phyloP scores from a whole-genome alignment of 2,113 vertebrate species.

The Tretioscincus oriximinensis region DNA sequence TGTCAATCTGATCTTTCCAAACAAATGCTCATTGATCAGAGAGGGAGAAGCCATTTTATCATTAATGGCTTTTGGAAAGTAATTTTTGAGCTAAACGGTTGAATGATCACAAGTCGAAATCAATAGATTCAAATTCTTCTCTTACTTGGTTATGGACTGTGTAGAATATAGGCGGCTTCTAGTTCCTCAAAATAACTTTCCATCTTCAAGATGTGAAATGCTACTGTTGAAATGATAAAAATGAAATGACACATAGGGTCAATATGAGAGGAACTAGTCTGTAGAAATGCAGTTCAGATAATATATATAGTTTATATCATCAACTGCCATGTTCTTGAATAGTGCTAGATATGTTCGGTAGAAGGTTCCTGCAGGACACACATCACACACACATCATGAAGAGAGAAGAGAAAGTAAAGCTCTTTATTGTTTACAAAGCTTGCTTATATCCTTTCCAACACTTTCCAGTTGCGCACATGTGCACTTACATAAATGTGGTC shows the following conservation, averaged over 20 bases:
- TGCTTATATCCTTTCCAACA: too few relatives aligned
- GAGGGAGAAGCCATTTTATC: neutral
- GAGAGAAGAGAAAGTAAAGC: too few relatives aligned
- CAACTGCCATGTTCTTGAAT: neutral
- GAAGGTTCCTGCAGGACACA: too few relatives aligned
- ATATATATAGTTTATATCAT: neutral
- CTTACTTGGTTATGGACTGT: neutral
- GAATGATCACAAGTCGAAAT: neutral
- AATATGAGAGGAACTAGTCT: neutral
- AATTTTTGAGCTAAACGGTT: neutral
- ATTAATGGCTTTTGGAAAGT: neutral
- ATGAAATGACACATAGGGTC: neutral
- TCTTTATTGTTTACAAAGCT: too few relatives aligned
- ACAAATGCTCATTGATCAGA: neutral
- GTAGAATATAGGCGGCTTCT: neutral
- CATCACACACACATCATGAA: too few relatives aligned
- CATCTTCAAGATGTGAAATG: neutral
- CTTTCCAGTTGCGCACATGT: too few relatives aligned
- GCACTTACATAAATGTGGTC: too few relatives aligned
- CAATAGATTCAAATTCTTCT: neutral
- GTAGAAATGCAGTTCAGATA: neutral
- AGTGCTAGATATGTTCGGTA: neutral
- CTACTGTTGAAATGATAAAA: neutral
- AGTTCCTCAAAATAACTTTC: constrained; percentile 8
- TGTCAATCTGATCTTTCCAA: neutral